These are phyloP conservation scores for Leptopilina clavipes DNA, from an alignment of 1,140 invertebrate species.

Conservation along the genomic window DNA sequence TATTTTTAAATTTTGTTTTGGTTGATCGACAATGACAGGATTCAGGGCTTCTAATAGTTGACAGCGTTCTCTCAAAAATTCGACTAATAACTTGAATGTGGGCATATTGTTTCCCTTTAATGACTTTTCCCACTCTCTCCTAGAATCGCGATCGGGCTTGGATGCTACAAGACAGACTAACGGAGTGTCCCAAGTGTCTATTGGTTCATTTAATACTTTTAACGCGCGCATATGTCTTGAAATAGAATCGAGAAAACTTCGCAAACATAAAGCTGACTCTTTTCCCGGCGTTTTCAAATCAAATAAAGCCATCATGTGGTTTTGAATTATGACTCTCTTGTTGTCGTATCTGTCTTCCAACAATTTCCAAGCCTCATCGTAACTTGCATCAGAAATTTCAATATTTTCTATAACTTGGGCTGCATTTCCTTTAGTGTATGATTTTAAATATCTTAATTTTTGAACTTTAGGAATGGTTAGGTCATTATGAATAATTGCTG, in stretches of 20 bases:
- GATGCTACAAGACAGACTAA: not conserved
- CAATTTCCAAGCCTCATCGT: not conserved
- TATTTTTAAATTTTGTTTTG: too few relatives aligned
- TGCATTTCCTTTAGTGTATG: not conserved
- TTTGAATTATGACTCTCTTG: not conserved
- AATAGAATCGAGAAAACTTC: not conserved
- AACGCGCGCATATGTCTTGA: not conserved
- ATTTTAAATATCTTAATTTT: conserved; percentile 1
- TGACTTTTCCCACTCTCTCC: conserved; percentile 1
- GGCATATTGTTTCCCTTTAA: conserved; percentile 43
- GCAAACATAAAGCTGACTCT: not conserved
- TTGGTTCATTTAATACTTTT: not conserved
- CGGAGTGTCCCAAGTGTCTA: not conserved
- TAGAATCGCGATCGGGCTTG: not conserved
- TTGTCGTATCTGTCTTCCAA: not conserved
- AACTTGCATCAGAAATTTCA: not conserved
- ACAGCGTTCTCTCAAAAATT: conserved; percentile 56
- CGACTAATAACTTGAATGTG: conserved; percentile 49
- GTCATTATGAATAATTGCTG: conserved; percentile 53
- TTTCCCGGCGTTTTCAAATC: not conserved
- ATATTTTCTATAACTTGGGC: not conserved
- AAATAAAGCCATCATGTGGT: not conserved
- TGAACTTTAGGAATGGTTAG: not conserved
- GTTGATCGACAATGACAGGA: conserved; percentile 4
- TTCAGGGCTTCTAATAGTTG: conserved; percentile 52